phyloP scores from a whole-genome alignment of 2,888 invertebrate genomes.

The Lamproptera curius region DNA sequence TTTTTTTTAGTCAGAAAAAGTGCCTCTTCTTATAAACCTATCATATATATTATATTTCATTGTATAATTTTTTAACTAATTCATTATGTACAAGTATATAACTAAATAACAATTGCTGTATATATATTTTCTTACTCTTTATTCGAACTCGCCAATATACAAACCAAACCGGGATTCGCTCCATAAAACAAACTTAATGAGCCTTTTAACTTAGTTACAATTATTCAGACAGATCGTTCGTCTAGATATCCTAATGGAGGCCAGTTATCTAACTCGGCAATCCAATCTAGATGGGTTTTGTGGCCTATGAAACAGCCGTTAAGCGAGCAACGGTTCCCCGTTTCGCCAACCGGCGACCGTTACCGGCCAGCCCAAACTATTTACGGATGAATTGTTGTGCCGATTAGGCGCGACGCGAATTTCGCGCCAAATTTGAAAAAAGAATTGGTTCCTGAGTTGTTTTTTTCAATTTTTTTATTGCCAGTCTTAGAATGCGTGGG shows the following conservation, averaged over 20 bases:
- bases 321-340: conserved; percentile 12
- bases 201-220: background rate
- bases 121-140: too few species aligned
- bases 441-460: background rate
- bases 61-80: too few species aligned
- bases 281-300: background rate
- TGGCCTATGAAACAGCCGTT: conserved; percentile 8
- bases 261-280: too few species aligned
- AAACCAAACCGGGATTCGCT: too few species aligned
- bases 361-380: conserved; percentile 8
- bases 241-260: background rate
- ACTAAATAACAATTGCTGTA: too few species aligned
- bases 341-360: conserved; percentile 1
- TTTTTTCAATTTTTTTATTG: background rate
- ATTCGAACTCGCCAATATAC: too few species aligned
- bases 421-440: background rate
- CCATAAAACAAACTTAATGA: too few species aligned
- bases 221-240: background rate
- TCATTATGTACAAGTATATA: too few species aligned
- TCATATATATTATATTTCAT: too few species aligned
- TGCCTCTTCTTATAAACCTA: too few species aligned
- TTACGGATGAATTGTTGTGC: conserved; percentile 16
- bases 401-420: background rate
- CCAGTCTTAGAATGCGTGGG: background rate
- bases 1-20: too few species aligned